Evolutionary conservation across 2,113 vertebrate species (phyloP).

Genomic region (Alaudala cheleensis): DNA sequence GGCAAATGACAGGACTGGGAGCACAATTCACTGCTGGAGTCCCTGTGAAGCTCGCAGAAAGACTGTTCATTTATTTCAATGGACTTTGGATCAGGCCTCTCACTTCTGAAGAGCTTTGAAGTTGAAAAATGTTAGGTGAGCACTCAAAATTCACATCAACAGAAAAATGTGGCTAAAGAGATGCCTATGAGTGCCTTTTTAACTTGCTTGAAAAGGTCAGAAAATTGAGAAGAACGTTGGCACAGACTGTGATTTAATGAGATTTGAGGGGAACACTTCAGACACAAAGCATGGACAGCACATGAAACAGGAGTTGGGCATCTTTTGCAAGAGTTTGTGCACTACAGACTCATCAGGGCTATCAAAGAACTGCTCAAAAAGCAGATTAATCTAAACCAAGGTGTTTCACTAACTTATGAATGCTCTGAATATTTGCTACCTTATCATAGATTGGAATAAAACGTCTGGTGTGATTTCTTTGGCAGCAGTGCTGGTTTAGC

Average conservation of each 20-base stretch:
- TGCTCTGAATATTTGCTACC: not conserved
- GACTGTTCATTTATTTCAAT: not conserved
- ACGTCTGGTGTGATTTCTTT: not conserved
- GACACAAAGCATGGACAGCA: not conserved
- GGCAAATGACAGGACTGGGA: not conserved
- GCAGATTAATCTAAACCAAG: not conserved
- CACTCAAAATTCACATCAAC: not conserved
- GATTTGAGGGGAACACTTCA: not conserved
- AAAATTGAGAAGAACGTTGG: constrained; percentile 8
- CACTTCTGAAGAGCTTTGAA: constrained; percentile 47
- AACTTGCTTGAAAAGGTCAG: constrained; percentile 34
- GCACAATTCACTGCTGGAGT: not conserved
- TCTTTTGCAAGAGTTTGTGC: not conserved
- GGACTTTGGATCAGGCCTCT: not conserved
- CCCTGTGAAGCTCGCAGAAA: not conserved
- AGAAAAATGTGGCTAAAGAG: constrained; percentile 10
- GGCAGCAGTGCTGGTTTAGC: not conserved
- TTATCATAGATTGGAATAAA: not conserved
- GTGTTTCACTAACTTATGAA: not conserved
- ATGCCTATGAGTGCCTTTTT: not conserved
- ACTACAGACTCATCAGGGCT: not conserved
- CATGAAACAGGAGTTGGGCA: not conserved
- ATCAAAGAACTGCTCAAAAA: not conserved
- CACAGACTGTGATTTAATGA: constrained; percentile 10
- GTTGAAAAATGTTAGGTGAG: constrained; percentile 13